Conservation (phyloP, 2,797 vertebrate species). For the Miichthys miiuy region DNA sequence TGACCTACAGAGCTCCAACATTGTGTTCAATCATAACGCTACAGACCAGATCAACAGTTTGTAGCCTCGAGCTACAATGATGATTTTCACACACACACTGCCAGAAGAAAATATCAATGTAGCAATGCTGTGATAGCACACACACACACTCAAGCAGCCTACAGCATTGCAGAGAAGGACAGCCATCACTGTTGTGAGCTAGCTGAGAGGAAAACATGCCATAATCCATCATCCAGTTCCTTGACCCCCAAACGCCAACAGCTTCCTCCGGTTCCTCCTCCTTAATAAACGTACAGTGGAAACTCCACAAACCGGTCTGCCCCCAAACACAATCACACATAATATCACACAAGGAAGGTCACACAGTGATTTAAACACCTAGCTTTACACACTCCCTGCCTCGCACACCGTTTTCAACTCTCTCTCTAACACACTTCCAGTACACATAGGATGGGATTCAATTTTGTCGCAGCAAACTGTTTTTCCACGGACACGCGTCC, state of each 20-base stretch:
- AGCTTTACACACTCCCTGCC: constrained; percentile 9
- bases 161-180: not conserved
- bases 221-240: constrained; percentile 53
- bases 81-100: not conserved
- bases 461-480: constrained; percentile 62
- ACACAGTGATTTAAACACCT: constrained; percentile 48
- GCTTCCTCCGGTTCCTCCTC: constrained; percentile 15
- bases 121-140: not conserved
- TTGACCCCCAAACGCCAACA: constrained; percentile 44
- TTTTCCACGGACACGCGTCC: constrained; percentile 57
- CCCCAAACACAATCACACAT: constrained; percentile 36
- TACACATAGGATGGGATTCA: constrained; percentile 48
- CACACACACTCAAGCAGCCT: not conserved
- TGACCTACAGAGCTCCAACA: not conserved
- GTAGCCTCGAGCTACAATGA: not conserved
- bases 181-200: constrained; percentile 8
- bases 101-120: not conserved
- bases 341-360: constrained; percentile 58
- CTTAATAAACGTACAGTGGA: constrained; percentile 39
- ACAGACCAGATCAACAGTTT: not conserved
- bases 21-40: not conserved
- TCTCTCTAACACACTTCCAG: not conserved
- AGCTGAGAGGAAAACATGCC: constrained; percentile 8
- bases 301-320: not conserved
- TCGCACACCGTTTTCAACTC: constrained; percentile 7